Percentiles rank a stretch among this genome's conserved stretches.
phyloP scores from a whole-genome alignment of 2,797 vertebrate species.

The Gambusia yucatana region DNA sequence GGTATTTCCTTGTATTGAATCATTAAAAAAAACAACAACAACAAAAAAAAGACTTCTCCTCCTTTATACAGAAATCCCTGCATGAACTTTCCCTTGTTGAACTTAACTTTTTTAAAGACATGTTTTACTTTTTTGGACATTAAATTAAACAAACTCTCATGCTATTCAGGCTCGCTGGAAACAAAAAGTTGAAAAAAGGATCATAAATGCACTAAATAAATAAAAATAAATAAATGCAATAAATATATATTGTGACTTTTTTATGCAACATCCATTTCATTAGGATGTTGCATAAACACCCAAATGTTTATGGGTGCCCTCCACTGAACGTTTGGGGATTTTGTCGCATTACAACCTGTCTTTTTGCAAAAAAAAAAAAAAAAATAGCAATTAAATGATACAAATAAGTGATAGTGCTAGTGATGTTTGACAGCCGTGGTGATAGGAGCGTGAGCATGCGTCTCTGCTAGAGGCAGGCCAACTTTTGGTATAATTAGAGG shows the following conservation, averaged over 20 bases:
- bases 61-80: neutral
- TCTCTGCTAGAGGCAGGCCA: constrained; percentile 53
- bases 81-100: neutral
- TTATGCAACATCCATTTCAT: neutral
- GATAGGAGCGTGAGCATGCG: constrained; percentile 43
- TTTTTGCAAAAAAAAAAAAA: neutral
- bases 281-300: neutral
- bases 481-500: constrained; percentile 63
- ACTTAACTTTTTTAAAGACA: neutral
- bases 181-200: neutral
- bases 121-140: neutral
- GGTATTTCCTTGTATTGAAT: neutral
- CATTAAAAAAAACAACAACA: neutral
- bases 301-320: neutral
- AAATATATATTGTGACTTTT: neutral
- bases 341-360: neutral
- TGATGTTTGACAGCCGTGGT: constrained; percentile 51
- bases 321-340: neutral
- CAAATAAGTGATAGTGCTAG: constrained; percentile 25
- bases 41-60: neutral
- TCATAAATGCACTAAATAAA: neutral
- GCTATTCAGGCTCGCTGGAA: neutral
- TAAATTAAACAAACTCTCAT: neutral
- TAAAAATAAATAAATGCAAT: neutral
- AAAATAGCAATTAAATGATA: constrained; percentile 3